Evolutionary conservation across 2,797 vertebrate genomes (phyloP).

Genomic region (Taeniopygia guttata): DNA sequence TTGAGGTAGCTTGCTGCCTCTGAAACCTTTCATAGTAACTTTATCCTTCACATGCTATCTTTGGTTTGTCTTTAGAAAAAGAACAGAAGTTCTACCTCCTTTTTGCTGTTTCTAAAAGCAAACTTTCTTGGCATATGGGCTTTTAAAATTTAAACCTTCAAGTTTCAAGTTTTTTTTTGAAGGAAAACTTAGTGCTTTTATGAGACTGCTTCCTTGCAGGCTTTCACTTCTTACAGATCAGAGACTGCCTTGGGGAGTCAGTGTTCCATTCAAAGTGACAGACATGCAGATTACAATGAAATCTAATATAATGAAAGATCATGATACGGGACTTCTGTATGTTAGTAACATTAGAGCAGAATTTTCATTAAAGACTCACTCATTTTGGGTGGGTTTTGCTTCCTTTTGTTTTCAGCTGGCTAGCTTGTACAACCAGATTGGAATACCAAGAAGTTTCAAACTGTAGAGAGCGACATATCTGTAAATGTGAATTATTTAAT

Average conservation of each 20-base stretch:
- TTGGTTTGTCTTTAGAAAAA: not conserved
- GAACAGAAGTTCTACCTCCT: not conserved
- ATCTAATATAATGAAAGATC: not conserved
- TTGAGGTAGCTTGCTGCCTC: not conserved
- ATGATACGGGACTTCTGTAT: not conserved
- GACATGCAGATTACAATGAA: not conserved
- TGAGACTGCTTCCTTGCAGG: not conserved
- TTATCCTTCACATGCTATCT: not conserved
- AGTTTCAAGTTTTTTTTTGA: not conserved
- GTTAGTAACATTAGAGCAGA: not conserved
- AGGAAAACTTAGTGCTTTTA: not conserved
- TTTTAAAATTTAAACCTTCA: constrained; percentile 20
- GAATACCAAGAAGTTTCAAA: not conserved
- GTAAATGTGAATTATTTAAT: not conserved
- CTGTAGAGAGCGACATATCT: not conserved
- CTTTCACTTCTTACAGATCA: not conserved
- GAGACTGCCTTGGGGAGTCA: constrained; percentile 4
- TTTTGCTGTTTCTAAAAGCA: not conserved
- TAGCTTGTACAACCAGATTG: not conserved
- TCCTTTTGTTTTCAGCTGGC: not conserved
- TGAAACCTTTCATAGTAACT: not conserved
- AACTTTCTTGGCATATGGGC: not conserved
- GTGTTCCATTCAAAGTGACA: not conserved
- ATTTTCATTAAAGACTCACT: not conserved
- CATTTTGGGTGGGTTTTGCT: not conserved